A percentile compares a stretch with the other conserved stretches of the same genome.
Conservation (phyloP, 2,888 invertebrate genomes). For the Taenaris catops region DNA sequence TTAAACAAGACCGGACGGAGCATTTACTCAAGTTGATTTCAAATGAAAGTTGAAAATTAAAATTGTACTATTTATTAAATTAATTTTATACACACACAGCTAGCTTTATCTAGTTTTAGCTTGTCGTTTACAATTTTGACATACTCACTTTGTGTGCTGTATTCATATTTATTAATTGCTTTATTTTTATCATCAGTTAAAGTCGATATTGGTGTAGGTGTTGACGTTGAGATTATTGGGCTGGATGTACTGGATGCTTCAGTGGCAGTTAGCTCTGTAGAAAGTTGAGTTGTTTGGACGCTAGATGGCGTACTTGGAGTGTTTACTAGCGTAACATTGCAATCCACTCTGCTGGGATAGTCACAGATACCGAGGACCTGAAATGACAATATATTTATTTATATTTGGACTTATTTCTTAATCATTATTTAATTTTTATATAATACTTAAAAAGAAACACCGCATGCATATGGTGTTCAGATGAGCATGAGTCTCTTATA, state of each 20-base stretch:
- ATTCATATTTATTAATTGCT: conserved; percentile 37
- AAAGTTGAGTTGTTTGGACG: conserved; percentile 5
- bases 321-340: conserved; percentile 33
- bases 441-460: no score
- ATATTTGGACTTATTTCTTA: no score
- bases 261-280: conserved; percentile 9
- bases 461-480: no score
- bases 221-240: not conserved
- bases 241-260: conserved; percentile 4
- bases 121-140: no score
- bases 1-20: no score
- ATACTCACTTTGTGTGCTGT: conserved; percentile 47
- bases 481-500: no score
- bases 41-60: no score
- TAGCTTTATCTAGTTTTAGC: no score
- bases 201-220: conserved; percentile 3
- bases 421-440: no score
- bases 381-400: conserved; percentile 29
- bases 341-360: conserved; percentile 80
- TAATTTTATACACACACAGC: no score
- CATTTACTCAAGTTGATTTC: no score
- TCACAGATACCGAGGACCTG: conserved; percentile 83
- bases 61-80: no score
- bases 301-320: conserved; percentile 10
- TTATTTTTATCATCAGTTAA: conserved; percentile 23